Percentiles rank a stretch among this genome's conserved stretches.
Evolutionary conservation across 2,113 vertebrate species (phyloP).

Genomic region (Pseudorhombus dupliciocellatus): DNA sequence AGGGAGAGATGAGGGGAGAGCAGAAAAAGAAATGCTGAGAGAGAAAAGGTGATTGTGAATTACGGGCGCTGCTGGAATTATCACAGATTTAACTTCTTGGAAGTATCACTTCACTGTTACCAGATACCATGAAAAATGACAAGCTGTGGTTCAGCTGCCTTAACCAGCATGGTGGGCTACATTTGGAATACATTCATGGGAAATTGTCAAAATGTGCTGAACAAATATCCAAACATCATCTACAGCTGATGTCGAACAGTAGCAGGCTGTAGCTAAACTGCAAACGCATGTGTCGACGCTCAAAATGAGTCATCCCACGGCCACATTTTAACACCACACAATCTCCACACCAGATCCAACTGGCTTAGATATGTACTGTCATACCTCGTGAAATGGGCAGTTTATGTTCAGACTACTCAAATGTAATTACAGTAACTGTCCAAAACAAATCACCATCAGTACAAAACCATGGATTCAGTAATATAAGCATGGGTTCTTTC

Average conservation of each 20-base stretch:
- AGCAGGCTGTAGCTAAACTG: slow-evolving; percentile 3
- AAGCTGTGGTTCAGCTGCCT: no score
- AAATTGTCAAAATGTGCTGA: slow-evolving; percentile 7
- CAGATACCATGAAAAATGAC: no score
- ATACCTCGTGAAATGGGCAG: slow-evolving; percentile 1
- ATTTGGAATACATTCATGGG: neutral
- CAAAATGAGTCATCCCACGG: slow-evolving; percentile 25
- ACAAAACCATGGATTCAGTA: no score
- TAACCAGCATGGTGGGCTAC: neutral
- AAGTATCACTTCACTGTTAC: neutral
- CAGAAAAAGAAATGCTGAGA: neutral
- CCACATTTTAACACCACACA: slow-evolving; percentile 11
- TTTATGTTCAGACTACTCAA: neutral
- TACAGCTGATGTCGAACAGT: neutral
- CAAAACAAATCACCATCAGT: no score
- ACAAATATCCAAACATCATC: slow-evolving; percentile 7
- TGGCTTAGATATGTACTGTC: neutral
- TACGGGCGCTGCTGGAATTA: slow-evolving; percentile 7
- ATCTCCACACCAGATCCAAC: neutral
- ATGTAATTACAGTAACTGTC: neutral
- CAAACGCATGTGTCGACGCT: slow-evolving; percentile 7
- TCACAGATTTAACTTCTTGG: slow-evolving; percentile 1
- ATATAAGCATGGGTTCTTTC: no score
- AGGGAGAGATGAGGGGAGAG: neutral
- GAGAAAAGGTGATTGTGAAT: slow-evolving; percentile 1